A percentile compares a stretch with the other conserved stretches of the same genome.
phyloP scores from a whole-genome alignment of 2,888 invertebrate genomes.

The Zygogramma bicolorata region DNA sequence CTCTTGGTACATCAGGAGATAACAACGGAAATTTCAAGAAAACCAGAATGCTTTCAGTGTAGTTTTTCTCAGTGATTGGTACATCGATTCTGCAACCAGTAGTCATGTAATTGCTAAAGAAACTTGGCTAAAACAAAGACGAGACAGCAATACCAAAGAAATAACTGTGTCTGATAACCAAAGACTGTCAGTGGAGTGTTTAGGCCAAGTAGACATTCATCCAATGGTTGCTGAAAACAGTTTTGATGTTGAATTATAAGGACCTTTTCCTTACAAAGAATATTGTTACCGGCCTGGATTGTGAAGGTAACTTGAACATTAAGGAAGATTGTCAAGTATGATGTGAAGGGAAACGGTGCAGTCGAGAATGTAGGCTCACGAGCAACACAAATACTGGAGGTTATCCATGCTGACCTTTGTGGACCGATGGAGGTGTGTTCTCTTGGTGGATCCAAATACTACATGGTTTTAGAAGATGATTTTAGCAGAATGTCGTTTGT shows the following conservation, averaged over 20 bases:
- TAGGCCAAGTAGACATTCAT: slow-evolving; percentile 19
- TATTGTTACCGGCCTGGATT: slow-evolving; percentile 17
- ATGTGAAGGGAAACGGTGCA: slow-evolving; percentile 27
- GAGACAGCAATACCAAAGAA: slow-evolving; percentile 21
- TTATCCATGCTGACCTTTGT: slow-evolving; percentile 37
- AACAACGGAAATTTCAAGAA: slow-evolving; percentile 14
- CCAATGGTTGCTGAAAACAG: slow-evolving; percentile 9
- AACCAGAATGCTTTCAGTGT: slow-evolving; percentile 43
- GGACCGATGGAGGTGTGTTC: slow-evolving; percentile 43
- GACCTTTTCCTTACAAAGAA: slow-evolving; percentile 27
- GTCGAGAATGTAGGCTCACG: slow-evolving; percentile 41
- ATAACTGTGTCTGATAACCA: slow-evolving; percentile 28
- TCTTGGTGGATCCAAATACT: slow-evolving; percentile 27
- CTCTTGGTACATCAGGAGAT: slow-evolving; percentile 21
- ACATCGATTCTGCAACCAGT: slow-evolving; percentile 47
- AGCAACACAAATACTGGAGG: slow-evolving; percentile 30
- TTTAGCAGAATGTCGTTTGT: slow-evolving; percentile 18
- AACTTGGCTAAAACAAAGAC: slow-evolving; percentile 30
- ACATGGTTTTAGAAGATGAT: slow-evolving; percentile 41
- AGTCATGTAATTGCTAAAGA: slow-evolving; percentile 42
- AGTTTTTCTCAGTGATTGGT: slow-evolving; percentile 39
- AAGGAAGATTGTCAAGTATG: slow-evolving; percentile 23
- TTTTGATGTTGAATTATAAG: slow-evolving; percentile 31
- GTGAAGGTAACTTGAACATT: slow-evolving; percentile 12
- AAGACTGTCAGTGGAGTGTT: slow-evolving; percentile 25